A percentile compares a stretch with the other conserved stretches of the same genome.
These are phyloP conservation scores for Meiosimyza platycephala DNA, from an alignment of 2,888 invertebrate genomes.

Conservation along the genomic window DNA sequence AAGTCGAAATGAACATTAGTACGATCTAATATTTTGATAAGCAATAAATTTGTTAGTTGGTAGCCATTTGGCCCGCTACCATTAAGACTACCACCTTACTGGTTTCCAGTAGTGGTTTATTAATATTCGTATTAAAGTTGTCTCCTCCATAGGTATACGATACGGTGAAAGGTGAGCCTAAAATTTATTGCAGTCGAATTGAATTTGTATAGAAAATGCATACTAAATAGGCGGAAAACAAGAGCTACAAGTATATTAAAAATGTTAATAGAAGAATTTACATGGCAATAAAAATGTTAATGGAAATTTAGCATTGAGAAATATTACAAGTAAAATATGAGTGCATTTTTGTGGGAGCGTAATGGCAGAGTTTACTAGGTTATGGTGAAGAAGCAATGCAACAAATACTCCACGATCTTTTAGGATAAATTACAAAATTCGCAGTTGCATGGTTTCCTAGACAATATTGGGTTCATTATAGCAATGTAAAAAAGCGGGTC, in stretches of 20 bases:
- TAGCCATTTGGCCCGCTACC: neutral
- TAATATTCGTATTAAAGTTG: slow-evolving; percentile 14
- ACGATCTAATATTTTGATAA: slow-evolving; percentile 33
- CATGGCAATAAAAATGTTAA: slow-evolving; percentile 12
- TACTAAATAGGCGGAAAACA: neutral
- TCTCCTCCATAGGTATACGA: neutral
- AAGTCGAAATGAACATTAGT: slow-evolving; percentile 21
- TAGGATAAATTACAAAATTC: no score
- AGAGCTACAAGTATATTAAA: slow-evolving; percentile 12
- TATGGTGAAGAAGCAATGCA: no score
- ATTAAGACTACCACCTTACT: neutral
- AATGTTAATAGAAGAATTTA: slow-evolving; percentile 19
- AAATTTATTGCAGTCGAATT: slow-evolving; percentile 7
- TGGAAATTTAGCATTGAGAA: slow-evolving; percentile 3
- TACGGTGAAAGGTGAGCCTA: slow-evolving; percentile 20
- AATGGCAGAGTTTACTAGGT: no score
- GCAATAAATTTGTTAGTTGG: slow-evolving; percentile 18
- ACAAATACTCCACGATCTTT: no score
- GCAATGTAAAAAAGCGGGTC: no score
- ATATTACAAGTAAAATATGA: no score
- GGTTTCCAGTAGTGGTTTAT: slow-evolving; percentile 6
- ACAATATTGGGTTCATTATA: no score
- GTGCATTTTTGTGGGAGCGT: no score
- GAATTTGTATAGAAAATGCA: neutral
- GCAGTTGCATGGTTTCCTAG: no score